A percentile compares a stretch with the other conserved stretches of the same genome.
Evolutionary conservation across 2,888 invertebrate genomes (phyloP).

Genomic region (Luperina nickerlii): DNA sequence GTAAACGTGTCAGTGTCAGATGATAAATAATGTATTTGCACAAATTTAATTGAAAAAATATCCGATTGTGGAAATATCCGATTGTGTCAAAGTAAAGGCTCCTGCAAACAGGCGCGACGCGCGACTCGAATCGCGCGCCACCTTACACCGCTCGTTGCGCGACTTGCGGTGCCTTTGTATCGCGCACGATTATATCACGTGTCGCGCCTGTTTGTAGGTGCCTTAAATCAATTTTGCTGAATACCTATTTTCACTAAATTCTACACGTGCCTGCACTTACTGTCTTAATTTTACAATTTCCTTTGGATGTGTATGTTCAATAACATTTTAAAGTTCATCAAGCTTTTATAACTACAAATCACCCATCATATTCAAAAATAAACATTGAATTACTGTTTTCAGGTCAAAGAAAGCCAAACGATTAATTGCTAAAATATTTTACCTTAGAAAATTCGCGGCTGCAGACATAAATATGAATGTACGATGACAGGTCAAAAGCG

Average conservation of each 20-base stretch:
- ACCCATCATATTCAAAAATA: constrained; percentile 29
- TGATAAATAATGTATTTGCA: background rate
- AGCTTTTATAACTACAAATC: constrained; percentile 8
- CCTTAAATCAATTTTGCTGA: background rate
- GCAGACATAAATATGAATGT: constrained; percentile 57
- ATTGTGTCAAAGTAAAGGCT: background rate
- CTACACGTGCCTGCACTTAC: background rate
- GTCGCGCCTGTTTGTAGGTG: too few species aligned
- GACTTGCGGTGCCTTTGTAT: too few species aligned
- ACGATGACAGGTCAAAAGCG: constrained; percentile 44
- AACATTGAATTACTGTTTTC: constrained; percentile 27
- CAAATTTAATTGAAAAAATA: background rate
- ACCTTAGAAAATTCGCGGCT: constrained; percentile 16
- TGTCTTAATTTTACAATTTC: background rate
- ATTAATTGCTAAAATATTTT: constrained; percentile 46
- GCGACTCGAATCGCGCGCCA: too few species aligned
- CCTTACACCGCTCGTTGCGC: too few species aligned
- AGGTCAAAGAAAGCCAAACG: constrained; percentile 43
- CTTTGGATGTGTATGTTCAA: background rate
- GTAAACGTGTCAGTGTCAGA: background rate
- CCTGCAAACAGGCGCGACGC: too few species aligned
- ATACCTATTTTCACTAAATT: constrained; percentile 2
- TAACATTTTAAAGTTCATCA: background rate
- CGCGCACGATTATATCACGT: too few species aligned
- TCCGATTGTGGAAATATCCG: background rate